Evolutionary conservation across 2,888 invertebrate genomes (phyloP).

Genomic region (Noctua janthina): DNA sequence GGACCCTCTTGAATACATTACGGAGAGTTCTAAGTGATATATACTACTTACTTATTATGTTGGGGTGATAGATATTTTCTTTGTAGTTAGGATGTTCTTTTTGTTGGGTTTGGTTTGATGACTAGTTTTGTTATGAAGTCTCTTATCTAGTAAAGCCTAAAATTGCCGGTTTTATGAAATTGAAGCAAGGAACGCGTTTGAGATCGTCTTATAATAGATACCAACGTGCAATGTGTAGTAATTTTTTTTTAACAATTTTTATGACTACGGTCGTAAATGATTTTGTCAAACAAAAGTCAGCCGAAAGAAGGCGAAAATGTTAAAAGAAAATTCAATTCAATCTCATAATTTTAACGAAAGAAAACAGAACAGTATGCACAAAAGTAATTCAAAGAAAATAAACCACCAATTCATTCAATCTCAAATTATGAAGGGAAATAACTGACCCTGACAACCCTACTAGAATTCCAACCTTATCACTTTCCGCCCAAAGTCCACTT

Average conservation of each 20-base stretch:
- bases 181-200: no score
- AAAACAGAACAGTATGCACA: conserved; percentile 17
- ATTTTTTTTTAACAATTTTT: background rate
- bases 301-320: background rate
- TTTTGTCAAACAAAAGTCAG: background rate
- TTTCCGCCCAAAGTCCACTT: background rate
- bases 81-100: conserved; percentile 17
- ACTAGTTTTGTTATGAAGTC: background rate
- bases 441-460: conserved; percentile 9
- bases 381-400: conserved; percentile 42
- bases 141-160: no score
- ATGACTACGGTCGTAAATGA: background rate
- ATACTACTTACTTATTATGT: conserved; percentile 60
- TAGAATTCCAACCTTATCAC: conserved; percentile 34
- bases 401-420: conserved; percentile 43
- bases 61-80: conserved; percentile 45
- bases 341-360: conserved; percentile 7
- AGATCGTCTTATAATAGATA: background rate
- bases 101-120: conserved; percentile 8
- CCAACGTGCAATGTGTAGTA: background rate
- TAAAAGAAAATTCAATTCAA: background rate
- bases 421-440: conserved; percentile 46
- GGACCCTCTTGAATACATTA: conserved; percentile 65
- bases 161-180: background rate
- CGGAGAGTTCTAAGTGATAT: conserved; percentile 60